Evolutionary conservation across 1,140 invertebrate species (phyloP).

Genomic region (Drosophila sp.): DNA sequence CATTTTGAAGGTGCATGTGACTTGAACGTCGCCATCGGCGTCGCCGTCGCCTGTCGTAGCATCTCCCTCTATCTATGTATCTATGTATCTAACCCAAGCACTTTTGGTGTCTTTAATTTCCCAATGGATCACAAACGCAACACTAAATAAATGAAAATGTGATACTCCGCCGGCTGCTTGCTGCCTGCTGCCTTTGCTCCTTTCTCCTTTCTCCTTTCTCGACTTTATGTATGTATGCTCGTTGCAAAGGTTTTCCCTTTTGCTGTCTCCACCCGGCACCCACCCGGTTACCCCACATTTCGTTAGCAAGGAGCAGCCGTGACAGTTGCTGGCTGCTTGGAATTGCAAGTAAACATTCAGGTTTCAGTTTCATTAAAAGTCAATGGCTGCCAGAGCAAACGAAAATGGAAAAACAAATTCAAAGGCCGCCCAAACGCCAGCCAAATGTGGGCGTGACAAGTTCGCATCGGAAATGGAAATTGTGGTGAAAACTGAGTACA

Average conservation of each 20-base stretch:
- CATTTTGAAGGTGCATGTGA: slow-evolving; percentile 10
- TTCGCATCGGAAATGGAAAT: slow-evolving; percentile 11
- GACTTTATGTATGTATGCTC: not conserved
- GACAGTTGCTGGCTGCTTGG: slow-evolving; percentile 13
- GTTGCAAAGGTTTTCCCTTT: not conserved
- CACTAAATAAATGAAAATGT: slow-evolving; percentile 34
- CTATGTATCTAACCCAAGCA: slow-evolving; percentile 17
- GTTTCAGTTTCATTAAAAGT: slow-evolving; percentile 30
- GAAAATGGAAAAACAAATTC: slow-evolving; percentile 20
- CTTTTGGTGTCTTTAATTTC: slow-evolving; percentile 27
- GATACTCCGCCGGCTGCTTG: slow-evolving; percentile 2
- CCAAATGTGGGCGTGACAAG: not conserved
- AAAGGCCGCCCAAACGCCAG: slow-evolving; percentile 2
- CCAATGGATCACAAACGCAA: slow-evolving; percentile 22
- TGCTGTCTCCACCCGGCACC: not conserved
- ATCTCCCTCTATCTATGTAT: not conserved
- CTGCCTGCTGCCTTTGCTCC: not conserved
- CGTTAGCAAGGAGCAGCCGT: slow-evolving; percentile 2
- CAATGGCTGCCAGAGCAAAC: slow-evolving; percentile 21
- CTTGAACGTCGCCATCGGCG: not conserved
- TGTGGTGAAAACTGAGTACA: slow-evolving; percentile 3
- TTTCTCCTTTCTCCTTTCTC: not conserved
- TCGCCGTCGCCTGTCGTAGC: not conserved
- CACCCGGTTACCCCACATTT: not conserved
- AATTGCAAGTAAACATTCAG: slow-evolving; percentile 18